phyloP scores from a whole-genome alignment of 2,113 vertebrate species.

The Blennius ocellaris region DNA sequence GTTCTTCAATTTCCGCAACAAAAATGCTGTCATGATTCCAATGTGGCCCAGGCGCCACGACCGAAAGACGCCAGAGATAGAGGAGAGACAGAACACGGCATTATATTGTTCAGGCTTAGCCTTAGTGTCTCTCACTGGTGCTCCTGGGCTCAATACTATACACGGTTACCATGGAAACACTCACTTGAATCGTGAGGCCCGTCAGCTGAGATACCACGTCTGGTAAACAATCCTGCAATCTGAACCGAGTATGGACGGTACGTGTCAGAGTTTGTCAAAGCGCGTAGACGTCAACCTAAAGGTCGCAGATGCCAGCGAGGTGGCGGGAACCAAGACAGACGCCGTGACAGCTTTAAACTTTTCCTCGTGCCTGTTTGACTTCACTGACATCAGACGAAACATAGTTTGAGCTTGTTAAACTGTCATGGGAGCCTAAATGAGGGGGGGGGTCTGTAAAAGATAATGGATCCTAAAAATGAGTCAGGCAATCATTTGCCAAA shows the following conservation, averaged over 20 bases:
- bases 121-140: conserved; percentile 41
- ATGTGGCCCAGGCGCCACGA: too few relatives aligned
- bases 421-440: neutral
- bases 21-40: too few relatives aligned
- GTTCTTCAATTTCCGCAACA: too few relatives aligned
- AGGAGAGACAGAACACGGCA: neutral
- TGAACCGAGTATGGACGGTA: conserved; percentile 19
- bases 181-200: conserved; percentile 71
- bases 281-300: conserved; percentile 32
- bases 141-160: conserved; percentile 70
- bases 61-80: too few relatives aligned
- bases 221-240: conserved; percentile 65
- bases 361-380: neutral
- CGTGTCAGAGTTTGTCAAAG: conserved; percentile 44
- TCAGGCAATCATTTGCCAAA: too few relatives aligned
- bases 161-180: conserved; percentile 81
- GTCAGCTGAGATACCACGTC: conserved; percentile 58
- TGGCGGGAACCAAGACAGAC: conserved; percentile 2
- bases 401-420: neutral
- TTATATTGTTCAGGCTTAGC: conserved; percentile 45
- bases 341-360: conserved; percentile 12
- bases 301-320: conserved; percentile 20
- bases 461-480: too few relatives aligned
- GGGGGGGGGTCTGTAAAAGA: too few relatives aligned
- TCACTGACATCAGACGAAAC: neutral